Conservation (phyloP, 53 echinoderm and acorn worm genomes). For the Antedon mediterranea region DNA sequence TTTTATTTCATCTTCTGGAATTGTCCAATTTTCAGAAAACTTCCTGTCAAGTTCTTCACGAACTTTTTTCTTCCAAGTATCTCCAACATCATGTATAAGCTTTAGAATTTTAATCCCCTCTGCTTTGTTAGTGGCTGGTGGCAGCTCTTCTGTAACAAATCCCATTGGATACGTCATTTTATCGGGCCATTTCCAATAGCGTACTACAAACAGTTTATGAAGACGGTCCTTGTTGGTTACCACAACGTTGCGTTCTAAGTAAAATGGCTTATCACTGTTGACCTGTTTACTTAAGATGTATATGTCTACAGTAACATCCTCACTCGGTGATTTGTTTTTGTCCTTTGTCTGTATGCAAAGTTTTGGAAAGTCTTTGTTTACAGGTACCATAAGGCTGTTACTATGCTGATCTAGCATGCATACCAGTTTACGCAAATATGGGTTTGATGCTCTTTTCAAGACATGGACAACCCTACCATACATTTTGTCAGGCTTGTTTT, state of each 20-base stretch:
- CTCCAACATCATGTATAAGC: slow-evolving; percentile 54
- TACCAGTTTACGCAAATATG: slow-evolving; percentile 41
- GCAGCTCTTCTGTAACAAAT: slow-evolving; percentile 45
- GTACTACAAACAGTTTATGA: slow-evolving; percentile 68
- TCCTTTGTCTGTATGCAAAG: slow-evolving; percentile 1
- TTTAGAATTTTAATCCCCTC: slow-evolving; percentile 45
- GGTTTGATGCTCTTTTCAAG: slow-evolving; percentile 35
- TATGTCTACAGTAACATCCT: slow-evolving; percentile 30
- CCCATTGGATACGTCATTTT: slow-evolving; percentile 58
- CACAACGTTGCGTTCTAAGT: slow-evolving; percentile 10
- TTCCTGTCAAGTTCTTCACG: slow-evolving; percentile 1
- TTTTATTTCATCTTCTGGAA: slow-evolving; percentile 36
- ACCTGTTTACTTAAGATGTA: slow-evolving; percentile 22
- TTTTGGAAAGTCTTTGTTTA: slow-evolving; percentile 59
- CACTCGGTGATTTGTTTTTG: too few relatives aligned
- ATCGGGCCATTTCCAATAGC: slow-evolving; percentile 49
- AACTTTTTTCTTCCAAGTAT: slow-evolving; percentile 19
- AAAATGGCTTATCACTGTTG: slow-evolving; percentile 12
- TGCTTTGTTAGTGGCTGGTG: slow-evolving; percentile 23
- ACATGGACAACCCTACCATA: slow-evolving; percentile 68
- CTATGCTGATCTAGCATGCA: slow-evolving; percentile 71
- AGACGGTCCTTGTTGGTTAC: slow-evolving; percentile 39
- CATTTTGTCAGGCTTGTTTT: background rate
- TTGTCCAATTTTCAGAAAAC: slow-evolving; percentile 36
- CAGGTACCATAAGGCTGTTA: slow-evolving; percentile 64